Percentiles rank a stretch among this genome's conserved stretches.
Evolutionary conservation across 53 echinoderm and acorn worm species (phyloP).

Genomic region (Holothuria leucospilota): DNA sequence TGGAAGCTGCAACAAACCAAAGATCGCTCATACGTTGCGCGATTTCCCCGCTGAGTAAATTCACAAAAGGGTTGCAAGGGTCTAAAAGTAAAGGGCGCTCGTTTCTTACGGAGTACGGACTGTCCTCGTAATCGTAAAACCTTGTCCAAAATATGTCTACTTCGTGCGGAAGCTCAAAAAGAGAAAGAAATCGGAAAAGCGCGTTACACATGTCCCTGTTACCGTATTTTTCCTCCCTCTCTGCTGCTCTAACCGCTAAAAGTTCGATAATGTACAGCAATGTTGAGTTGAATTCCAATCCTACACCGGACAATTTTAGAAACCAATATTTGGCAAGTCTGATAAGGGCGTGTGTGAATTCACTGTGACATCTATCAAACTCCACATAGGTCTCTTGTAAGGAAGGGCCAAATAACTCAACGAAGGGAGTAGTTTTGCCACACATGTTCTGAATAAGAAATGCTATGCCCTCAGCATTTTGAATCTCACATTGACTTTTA

Average conservation of each 20-base stretch:
- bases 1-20: constrained; percentile 7
- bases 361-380: background rate
- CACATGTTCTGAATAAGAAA: background rate
- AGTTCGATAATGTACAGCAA: background rate
- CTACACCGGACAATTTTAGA: background rate
- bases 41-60: background rate
- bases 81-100: too few relatives aligned
- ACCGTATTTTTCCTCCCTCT: constrained; percentile 5
- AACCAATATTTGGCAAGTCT: background rate
- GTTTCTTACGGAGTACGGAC: too few relatives aligned
- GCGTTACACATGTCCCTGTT: background rate
- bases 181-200: background rate
- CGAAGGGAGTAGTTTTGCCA: background rate
- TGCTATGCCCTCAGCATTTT: background rate
- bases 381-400: background rate
- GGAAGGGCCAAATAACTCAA: background rate
- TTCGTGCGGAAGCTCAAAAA: background rate
- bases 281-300: background rate
- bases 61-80: too few relatives aligned
- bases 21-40: background rate
- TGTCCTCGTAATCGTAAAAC: too few relatives aligned
- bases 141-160: too few relatives aligned
- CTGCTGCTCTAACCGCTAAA: background rate
- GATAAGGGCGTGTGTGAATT: background rate
- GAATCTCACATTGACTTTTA: background rate